Conservation (phyloP, 2,113 vertebrate species). For the Dipodomys spectabilis region DNA sequence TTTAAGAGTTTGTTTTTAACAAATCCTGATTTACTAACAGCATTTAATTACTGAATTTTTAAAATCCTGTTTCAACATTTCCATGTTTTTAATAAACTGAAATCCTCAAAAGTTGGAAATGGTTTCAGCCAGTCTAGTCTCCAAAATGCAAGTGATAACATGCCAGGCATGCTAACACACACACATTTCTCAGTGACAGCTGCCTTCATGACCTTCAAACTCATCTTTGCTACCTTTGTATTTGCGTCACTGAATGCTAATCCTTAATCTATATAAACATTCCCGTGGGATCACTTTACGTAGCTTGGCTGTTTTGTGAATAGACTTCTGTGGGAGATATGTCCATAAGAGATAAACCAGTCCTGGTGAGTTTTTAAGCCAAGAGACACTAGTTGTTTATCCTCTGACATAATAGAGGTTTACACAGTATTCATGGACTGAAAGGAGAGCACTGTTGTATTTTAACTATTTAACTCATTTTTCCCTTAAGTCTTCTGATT, state of each 20-base stretch:
- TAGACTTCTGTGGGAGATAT: neutral
- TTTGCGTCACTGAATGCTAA: neutral
- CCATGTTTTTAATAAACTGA: conserved; percentile 1
- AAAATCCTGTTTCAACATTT: neutral
- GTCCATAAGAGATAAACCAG: neutral
- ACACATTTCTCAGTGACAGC: neutral
- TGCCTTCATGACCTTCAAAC: neutral
- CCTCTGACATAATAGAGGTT: neutral
- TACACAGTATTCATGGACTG: neutral
- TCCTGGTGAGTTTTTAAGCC: neutral
- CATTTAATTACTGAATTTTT: neutral
- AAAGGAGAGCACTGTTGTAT: neutral
- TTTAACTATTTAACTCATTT: neutral
- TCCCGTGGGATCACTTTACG: neutral
- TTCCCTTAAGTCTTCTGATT: conserved; percentile 2
- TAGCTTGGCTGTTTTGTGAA: neutral
- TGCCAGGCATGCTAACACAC: neutral
- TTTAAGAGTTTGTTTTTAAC: neutral
- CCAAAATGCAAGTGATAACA: neutral
- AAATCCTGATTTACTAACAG: neutral
- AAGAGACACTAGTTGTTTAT: neutral
- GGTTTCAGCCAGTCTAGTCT: neutral
- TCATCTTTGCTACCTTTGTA: neutral
- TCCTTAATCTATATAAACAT: neutral
- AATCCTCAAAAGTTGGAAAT: neutral